Evolutionary conservation across 2,797 vertebrate species (phyloP), one percentile per base, ranked within the genome.

Genomic region (Megaceryle alcyon): DNA sequence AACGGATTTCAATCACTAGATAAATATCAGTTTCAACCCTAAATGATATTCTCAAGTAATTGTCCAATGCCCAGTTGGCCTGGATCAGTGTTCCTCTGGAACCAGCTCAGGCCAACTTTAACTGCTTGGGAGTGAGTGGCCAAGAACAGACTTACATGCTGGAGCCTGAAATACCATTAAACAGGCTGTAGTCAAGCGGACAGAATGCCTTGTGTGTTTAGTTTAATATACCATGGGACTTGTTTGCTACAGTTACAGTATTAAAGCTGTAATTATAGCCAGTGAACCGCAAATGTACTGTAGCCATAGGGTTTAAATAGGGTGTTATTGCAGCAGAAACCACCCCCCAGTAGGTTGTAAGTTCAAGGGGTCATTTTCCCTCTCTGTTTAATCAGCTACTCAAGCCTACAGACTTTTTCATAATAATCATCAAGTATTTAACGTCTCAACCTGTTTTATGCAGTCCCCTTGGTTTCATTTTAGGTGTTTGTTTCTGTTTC

Each of bases 1-100:
- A 96, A 96, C 97, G 97, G 97, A 98, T 98, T 98, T 97, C 90
- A 98, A 98, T 98, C 97, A 97, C 96, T 89, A 95, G 98, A 98
- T 98, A 98, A 98, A 96, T 97, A 98, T 95, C 97, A 94, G 96
- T 97, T 98, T 98, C 96, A 88, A 82, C 94, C 95, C 92, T 97
- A 96, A 97, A 97, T 96, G 95, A 95, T 97, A 97, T 97, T 98
- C 97, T 96, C 81, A 88, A 96, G 90, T 93, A 97, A 96, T 92
- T 97, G 96, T 97, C 97, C 97, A 93, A 70, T 97, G 97, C 97
- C 97, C 96, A 66, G 81, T 96, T 91, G 96, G 97, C 93, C 95
- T 98, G 98, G 97, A 97, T 93, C 41, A 5, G 94, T 96, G 94
- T 93, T 96, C 94, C 94, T 96, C 97, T 98, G 98, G 98, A 97